Conservation (phyloP, 2,888 invertebrate species). For the Bimastos eiseni region DNA sequence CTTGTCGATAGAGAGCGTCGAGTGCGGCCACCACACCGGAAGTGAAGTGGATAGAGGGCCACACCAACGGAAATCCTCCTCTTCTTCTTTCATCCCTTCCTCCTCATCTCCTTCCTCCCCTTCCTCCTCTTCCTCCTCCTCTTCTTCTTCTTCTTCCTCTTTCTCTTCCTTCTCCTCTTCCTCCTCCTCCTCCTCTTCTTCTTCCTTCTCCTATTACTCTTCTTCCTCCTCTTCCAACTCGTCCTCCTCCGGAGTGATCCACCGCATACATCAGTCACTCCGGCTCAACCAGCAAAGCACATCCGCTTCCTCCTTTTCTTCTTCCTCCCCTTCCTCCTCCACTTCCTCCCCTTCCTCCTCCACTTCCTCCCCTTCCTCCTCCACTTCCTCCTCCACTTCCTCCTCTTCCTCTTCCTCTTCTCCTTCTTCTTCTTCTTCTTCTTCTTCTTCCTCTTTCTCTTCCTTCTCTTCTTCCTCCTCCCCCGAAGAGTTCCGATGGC, state of each 20-base stretch:
- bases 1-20: background rate
- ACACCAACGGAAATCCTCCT: background rate
- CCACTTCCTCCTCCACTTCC: background rate
- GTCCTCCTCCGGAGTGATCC: no score
- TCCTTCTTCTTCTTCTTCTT: background rate
- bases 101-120: background rate
- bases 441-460: background rate
- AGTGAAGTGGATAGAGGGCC: background rate
- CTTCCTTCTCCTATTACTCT: background rate
- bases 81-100: background rate
- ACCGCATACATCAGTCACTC: no score
- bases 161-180: background rate
- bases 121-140: constrained; percentile 37
- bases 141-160: background rate
- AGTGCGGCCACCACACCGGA: background rate
- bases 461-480: background rate
- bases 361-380: no score
- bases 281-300: no score
- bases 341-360: no score
- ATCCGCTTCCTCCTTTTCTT: background rate
- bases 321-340: background rate
- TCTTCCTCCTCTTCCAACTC: no score
- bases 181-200: background rate
- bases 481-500: constrained; percentile 20
- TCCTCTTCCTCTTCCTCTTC: background rate